Evolutionary conservation across 2,797 vertebrate species (phyloP).

Genomic region (Echeneis naucrates): DNA sequence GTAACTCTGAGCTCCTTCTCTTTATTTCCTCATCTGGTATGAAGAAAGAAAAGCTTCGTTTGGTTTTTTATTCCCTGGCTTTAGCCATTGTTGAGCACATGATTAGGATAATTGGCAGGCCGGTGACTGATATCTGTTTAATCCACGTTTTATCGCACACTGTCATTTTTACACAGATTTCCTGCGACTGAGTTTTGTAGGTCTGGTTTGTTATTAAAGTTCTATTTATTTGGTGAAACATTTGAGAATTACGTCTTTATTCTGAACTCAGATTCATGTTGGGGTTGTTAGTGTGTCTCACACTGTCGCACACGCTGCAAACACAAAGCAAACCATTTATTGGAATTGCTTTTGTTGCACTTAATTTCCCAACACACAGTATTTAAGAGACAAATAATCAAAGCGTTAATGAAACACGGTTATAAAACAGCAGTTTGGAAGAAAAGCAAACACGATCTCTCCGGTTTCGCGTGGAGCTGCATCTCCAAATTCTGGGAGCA

Average conservation of each 20-base stretch:
- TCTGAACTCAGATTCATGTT: not conserved
- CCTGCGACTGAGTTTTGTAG: no score
- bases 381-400: slow-evolving; percentile 11
- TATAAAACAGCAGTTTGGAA: not conserved
- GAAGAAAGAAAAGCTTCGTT: slow-evolving; percentile 15
- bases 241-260: not conserved
- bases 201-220: not conserved
- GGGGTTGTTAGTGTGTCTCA: not conserved
- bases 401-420: slow-evolving; percentile 8
- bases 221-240: not conserved
- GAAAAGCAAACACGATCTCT: not conserved
- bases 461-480: no score
- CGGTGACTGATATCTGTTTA: no score
- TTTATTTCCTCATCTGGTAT: slow-evolving; percentile 11
- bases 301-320: not conserved
- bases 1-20: slow-evolving; percentile 26
- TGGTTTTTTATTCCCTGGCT: slow-evolving; percentile 10
- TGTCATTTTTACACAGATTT: not conserved
- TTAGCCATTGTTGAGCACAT: slow-evolving; percentile 10
- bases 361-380: slow-evolving; percentile 6
- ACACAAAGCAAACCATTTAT: not conserved
- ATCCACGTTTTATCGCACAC: not conserved
- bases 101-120: slow-evolving; percentile 30
- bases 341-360: not conserved
- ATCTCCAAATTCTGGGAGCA: no score